Evolutionary conservation across 2,797 vertebrate species (phyloP).

Genomic region (Takifugu ocellatus): DNA sequence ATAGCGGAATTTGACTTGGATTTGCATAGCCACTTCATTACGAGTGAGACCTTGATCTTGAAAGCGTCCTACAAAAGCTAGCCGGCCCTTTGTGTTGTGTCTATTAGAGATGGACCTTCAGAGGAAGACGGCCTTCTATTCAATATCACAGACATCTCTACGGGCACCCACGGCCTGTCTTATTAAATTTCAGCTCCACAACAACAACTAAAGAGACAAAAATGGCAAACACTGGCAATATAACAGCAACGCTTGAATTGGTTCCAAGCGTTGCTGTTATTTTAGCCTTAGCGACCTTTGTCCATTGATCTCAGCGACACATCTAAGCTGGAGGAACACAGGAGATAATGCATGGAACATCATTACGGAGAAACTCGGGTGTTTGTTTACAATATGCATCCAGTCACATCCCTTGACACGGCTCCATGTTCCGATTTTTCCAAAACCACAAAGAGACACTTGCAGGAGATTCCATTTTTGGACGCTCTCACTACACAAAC

Average conservation of each 20-base stretch:
- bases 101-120: conserved; percentile 53
- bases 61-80: conserved; percentile 65
- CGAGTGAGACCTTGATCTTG: conserved; percentile 74
- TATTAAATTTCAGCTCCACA: conserved; percentile 46
- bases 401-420: conserved; percentile 70
- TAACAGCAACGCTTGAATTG: conserved; percentile 25
- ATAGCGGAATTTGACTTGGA: conserved; percentile 64
- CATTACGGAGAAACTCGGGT: conserved; percentile 56
- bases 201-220: conserved; percentile 25
- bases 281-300: conserved; percentile 37
- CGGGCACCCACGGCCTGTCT: conserved; percentile 32
- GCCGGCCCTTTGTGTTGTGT: conserved; percentile 62
- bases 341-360: conserved; percentile 45
- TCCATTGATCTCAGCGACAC: conserved; percentile 41
- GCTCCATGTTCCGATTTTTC: conserved; percentile 61
- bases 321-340: conserved; percentile 44
- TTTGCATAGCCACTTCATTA: conserved; percentile 71
- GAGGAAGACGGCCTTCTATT: conserved; percentile 42
- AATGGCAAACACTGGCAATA: conserved; percentile 41
- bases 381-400: conserved; percentile 75
- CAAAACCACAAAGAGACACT: conserved; percentile 67
- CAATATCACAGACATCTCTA: conserved; percentile 46
- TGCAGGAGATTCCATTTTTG: conserved; percentile 63
- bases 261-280: conserved; percentile 30
- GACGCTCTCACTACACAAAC: conserved; percentile 59